A percentile compares a stretch with the other conserved stretches of the same genome.
Conservation (phyloP, 1,140 invertebrate genomes). For the Chelonus insularis region DNA sequence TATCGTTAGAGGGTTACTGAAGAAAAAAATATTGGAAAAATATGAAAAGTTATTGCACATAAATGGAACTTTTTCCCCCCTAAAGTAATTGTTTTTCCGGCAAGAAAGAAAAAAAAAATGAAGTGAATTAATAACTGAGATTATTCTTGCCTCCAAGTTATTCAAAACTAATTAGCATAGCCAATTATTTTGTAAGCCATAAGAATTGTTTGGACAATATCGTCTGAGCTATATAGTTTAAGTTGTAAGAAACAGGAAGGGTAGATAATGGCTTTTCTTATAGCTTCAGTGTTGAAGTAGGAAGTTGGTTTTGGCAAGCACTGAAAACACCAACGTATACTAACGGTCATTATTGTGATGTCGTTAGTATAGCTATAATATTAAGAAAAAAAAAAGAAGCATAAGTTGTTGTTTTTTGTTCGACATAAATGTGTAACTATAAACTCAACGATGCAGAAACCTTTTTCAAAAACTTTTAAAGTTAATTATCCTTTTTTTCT, state of each 20-base stretch:
- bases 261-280: constrained; percentile 29
- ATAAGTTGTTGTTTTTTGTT: neutral
- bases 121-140: too few relatives aligned
- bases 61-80: too few relatives aligned
- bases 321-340: neutral
- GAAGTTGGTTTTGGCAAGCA: constrained; percentile 9
- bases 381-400: neutral
- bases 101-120: too few relatives aligned
- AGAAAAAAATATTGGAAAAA: too few relatives aligned
- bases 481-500: too few relatives aligned
- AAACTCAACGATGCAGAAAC: too few relatives aligned
- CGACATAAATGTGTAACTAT: too few relatives aligned
- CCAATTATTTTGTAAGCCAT: constrained; percentile 4
- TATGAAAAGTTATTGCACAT: too few relatives aligned
- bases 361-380: constrained; percentile 1
- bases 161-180: constrained; percentile 15
- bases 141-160: too few relatives aligned
- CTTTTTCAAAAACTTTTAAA: too few relatives aligned
- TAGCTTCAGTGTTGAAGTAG: constrained; percentile 1
- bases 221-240: neutral
- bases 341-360: constrained; percentile 13
- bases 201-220: constrained; percentile 5
- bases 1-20: too few relatives aligned
- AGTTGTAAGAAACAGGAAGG: neutral
- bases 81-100: too few relatives aligned